phyloP scores from a whole-genome alignment of 2,888 invertebrate species.

The Torymus auratus region DNA sequence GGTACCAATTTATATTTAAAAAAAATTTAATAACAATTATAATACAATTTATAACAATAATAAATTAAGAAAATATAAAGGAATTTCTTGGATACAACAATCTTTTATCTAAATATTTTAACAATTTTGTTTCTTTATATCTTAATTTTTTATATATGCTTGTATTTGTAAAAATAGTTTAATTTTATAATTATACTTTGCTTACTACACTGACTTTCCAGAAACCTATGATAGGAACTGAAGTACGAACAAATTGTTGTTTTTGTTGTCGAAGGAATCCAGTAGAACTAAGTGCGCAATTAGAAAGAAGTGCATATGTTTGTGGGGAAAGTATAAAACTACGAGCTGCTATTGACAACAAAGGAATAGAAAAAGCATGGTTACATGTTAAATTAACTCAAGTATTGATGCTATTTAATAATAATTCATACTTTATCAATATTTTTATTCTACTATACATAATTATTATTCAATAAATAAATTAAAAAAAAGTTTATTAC shows the following conservation, averaged over 20 bases:
- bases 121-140: too few relatives aligned
- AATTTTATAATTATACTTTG: background rate
- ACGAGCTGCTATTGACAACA: slow-evolving; percentile 85
- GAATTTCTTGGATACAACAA: too few relatives aligned
- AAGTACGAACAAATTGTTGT: slow-evolving; percentile 83
- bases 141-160: too few relatives aligned
- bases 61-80: background rate
- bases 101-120: too few relatives aligned
- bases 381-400: slow-evolving; percentile 80
- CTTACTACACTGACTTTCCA: slow-evolving; percentile 67
- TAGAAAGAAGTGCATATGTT: slow-evolving; percentile 86
- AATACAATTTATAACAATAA: background rate
- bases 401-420: slow-evolving; percentile 62
- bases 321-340: slow-evolving; percentile 85
- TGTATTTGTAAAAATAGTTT: too few relatives aligned
- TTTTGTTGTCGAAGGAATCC: slow-evolving; percentile 85
- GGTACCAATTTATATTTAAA: slow-evolving; percentile 73
- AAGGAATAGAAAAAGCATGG: slow-evolving; percentile 80
- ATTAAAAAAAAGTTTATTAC: background rate
- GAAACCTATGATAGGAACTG: slow-evolving; percentile 83
- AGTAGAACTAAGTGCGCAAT: slow-evolving; percentile 81
- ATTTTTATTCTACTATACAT: background rate
- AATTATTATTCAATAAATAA: slow-evolving; percentile 1
- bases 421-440: background rate
- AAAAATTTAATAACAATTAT: slow-evolving; percentile 1